A percentile compares a stretch with the other conserved stretches of the same genome.
Conservation (phyloP, 2,797 vertebrate genomes). For the Scarus forsteni region DNA sequence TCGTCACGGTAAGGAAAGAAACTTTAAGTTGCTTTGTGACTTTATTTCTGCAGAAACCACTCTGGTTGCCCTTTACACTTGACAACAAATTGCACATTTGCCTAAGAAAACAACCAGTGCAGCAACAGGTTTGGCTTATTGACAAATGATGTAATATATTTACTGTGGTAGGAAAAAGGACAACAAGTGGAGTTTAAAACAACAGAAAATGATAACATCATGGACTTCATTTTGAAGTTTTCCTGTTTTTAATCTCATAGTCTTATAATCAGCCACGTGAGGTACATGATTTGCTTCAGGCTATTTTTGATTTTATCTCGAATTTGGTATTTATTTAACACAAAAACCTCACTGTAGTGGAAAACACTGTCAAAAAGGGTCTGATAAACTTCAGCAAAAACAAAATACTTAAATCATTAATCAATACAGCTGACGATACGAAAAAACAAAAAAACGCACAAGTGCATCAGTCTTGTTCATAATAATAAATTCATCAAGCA, state of each 20-base stretch:
- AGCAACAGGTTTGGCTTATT: neutral
- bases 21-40: neutral
- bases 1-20: constrained; percentile 68
- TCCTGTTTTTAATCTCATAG: neutral
- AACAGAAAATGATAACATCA: neutral
- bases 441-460: too few species aligned
- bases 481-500: too few species aligned
- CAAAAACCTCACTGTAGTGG: too few species aligned
- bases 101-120: neutral
- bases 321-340: too few species aligned
- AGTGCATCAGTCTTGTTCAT: too few species aligned
- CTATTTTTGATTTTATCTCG: too few species aligned
- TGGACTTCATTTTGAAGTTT: neutral
- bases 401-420: too few species aligned
- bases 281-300: neutral
- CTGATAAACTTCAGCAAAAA: too few species aligned
- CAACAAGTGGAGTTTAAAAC: neutral
- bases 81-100: neutral
- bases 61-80: neutral
- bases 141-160: neutral
- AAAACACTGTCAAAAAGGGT: too few species aligned
- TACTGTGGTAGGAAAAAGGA: neutral
- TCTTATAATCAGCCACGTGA: neutral
- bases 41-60: neutral
- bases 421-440: too few species aligned